phyloP scores from a whole-genome alignment of 2,888 invertebrate species.

The Acanthoscelides obtectus region DNA sequence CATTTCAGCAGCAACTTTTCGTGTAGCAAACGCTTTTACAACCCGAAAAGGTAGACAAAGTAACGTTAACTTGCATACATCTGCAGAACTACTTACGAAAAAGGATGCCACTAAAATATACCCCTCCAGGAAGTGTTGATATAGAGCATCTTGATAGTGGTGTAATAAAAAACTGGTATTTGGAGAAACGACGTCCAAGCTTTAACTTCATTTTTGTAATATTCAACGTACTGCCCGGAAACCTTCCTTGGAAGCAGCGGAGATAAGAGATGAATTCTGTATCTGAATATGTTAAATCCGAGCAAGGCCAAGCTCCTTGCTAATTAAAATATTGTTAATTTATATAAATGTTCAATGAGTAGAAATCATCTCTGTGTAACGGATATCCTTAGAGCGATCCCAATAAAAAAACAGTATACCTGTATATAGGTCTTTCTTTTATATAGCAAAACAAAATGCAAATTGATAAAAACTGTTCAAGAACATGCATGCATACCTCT shows the following conservation, averaged over 20 bases:
- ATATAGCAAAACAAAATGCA: too few species aligned
- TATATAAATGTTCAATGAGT: too few species aligned
- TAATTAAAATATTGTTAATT: constrained; percentile 2
- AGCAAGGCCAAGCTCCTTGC: background rate
- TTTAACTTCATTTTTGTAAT: constrained; percentile 2
- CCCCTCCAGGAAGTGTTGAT: constrained; percentile 1
- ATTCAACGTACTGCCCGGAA: background rate
- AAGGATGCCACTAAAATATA: constrained; percentile 3
- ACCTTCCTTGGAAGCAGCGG: constrained; percentile 1
- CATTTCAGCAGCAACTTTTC: constrained; percentile 7
- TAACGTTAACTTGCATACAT: constrained; percentile 4
- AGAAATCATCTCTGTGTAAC: too few species aligned
- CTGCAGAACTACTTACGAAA: constrained; percentile 5
- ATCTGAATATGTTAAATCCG: background rate
- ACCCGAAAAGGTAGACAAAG: constrained; percentile 3
- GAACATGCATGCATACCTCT: too few species aligned
- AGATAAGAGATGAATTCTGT: constrained; percentile 3
- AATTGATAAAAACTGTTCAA: too few species aligned
- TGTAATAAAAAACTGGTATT: too few species aligned
- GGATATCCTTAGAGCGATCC: too few species aligned
- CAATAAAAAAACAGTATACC: too few species aligned
- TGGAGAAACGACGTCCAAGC: too few species aligned
- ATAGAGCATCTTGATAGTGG: constrained; percentile 1
- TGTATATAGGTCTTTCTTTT: too few species aligned
- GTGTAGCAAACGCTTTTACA: constrained; percentile 5